Evolutionary conservation across 2,797 vertebrate species (phyloP).

Genomic region (Sebastes cheni): DNA sequence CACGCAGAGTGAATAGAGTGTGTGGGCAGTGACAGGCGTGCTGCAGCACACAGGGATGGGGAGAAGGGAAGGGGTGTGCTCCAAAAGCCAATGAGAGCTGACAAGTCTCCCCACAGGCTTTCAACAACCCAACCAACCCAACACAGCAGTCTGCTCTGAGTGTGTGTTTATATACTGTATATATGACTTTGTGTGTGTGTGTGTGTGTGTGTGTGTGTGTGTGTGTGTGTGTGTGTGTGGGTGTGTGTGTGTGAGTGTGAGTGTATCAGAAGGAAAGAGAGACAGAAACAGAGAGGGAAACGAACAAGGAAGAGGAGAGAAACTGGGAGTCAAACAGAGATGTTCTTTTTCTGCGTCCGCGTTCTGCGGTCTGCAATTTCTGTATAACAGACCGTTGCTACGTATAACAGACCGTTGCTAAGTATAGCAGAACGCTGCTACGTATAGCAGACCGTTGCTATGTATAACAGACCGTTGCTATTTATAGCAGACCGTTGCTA

Average conservation of each 20-base stretch:
- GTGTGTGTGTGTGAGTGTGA: not conserved
- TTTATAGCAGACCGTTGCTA: no score
- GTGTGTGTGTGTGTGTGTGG: not conserved
- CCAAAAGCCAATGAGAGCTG: conserved; percentile 58
- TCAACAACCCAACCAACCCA: conserved; percentile 15
- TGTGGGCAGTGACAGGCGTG: conserved; percentile 48
- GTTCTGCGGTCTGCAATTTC: no score
- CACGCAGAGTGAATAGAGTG: conserved; percentile 12
- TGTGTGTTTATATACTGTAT: not conserved
- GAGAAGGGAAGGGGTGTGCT: conserved; percentile 12
- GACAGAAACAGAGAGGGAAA: not conserved
- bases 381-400: no score
- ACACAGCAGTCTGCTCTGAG: not conserved
- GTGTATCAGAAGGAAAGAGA: not conserved
- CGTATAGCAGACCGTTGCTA: no score
- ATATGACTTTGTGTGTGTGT: not conserved
- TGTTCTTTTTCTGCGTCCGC: not conserved
- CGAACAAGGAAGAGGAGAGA: not conserved
- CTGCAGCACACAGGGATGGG: conserved; percentile 33
- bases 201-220: not conserved
- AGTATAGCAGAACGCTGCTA: no score
- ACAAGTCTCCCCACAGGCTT: conserved; percentile 46
- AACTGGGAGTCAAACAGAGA: no score
- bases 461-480: no score
- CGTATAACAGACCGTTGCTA: no score